Evolutionary conservation across 2,888 invertebrate genomes (phyloP), one percentile per base, ranked within the genome.

Genomic region (Bugula neritina): DNA sequence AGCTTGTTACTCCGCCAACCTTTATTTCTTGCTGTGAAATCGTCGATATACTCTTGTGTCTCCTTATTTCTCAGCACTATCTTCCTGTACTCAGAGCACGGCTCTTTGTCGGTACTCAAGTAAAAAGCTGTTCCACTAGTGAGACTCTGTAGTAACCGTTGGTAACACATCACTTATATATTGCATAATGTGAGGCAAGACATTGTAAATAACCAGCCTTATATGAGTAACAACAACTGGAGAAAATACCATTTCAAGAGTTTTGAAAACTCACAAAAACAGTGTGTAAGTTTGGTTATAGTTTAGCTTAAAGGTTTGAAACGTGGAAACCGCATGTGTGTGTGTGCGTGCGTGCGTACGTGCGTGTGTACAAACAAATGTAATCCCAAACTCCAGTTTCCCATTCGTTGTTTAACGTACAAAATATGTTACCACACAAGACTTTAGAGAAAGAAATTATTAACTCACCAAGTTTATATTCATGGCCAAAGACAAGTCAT

Each of bases 81-180:
- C 73, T 76, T 78, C 23, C 81, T 74, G 13, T 78, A 79, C 69
- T 82, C 81, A 43, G 77, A 75, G 29, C 81, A 71, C 31, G 74
- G 75, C 73, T 83, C 83, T 69, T 78, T 78, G 13, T 72, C 74
- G 0, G 77, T 77, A 0, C 75, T 75, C 54, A 77, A 71, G 74
- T 81, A 81, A 74, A 83, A 83, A 3, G 81, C 82, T 63, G 79
- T 78, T n/a, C 83, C 83, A 75, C 80, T 79, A 17, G 82, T 82
- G 43, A 83, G 72, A 75, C 77, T 80, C 83, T 83, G 75, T 23
- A 43, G 43, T n/a, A n/a, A n/a, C n/a, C n/a, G 13, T 52, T 21
- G 21, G 52, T 21, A 52, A 10, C 52, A 10, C 21, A 52, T 52
- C 13, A 10, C 52, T 21, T 52, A 17, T 52, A 52, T 52, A 52